Evolutionary conservation across 2,797 vertebrate species (phyloP).

Genomic region (Parauchenoglanis punctatus): DNA sequence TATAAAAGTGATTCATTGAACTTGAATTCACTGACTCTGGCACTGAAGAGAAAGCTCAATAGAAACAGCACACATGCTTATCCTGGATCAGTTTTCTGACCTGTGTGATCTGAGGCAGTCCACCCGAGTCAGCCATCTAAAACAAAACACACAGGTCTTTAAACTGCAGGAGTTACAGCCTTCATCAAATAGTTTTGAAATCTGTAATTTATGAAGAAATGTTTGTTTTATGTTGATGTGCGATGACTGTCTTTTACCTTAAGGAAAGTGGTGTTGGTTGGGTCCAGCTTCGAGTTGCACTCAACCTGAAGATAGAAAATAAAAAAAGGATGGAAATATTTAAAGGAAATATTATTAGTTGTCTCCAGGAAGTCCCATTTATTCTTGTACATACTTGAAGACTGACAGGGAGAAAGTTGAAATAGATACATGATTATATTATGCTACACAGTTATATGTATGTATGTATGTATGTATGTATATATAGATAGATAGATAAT

Average conservation of each 20-base stretch:
- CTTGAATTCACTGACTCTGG: neutral
- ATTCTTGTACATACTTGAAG: neutral
- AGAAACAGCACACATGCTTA: neutral
- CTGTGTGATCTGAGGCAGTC: conserved; percentile 96
- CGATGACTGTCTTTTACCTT: conserved; percentile 77
- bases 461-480: neutral
- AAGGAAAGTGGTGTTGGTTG: conserved; percentile 94
- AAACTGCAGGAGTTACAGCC: neutral
- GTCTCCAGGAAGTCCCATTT: neutral
- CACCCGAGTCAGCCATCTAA: conserved; percentile 95
- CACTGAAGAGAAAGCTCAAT: neutral
- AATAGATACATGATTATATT: neutral
- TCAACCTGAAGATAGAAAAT: conserved; percentile 79
- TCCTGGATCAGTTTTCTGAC: conserved; percentile 71
- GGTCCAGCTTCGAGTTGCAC: conserved; percentile 97
- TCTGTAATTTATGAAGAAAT: neutral
- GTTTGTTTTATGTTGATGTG: neutral
- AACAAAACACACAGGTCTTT: conserved; percentile 10
- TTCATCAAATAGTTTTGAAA: neutral
- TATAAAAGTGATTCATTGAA: neutral
- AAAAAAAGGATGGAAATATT: neutral
- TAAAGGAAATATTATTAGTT: neutral
- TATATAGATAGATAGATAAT: too few relatives aligned
- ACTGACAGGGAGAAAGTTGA: neutral
- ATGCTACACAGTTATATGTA: neutral